Base-by-base conservation (phyloP, 2,888 invertebrate genomes). In the Odiellus spinosus region DNA sequence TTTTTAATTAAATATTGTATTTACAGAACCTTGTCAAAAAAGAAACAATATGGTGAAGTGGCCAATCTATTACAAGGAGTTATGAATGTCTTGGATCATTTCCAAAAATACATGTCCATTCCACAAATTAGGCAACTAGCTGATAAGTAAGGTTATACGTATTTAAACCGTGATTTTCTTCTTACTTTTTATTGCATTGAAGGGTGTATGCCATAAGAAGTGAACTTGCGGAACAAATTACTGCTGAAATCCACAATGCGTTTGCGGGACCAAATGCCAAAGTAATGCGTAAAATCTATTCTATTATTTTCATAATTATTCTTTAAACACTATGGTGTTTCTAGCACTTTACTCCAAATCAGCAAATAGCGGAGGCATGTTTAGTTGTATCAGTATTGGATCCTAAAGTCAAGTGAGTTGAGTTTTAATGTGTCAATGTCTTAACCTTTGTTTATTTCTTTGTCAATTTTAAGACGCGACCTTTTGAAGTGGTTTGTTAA, bases 21-120 rank as follows among this genome's bases (percentile, higher is more conserved):
- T 42, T 46, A 10, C 50, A 76, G 76, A 55, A 69, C 73, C 15
- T 69, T 91, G 59, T 83, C 86, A 0, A 75, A 78, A 56, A 77
- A 77, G 50, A 71, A 90, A n/a, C 80, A 85, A 59, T 98, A 98
- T 64, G 85, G 86, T 33, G 95, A 96, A 65, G 82, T 95, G 44
- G 80, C 90, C 11, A 76, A 88, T 64, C 85, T 95, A 0, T 70
- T 98, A 51, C 93, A 96, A 67, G 96, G 93, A 11, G 87, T 96
- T 12, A 82, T 85, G 59, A 85, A 95, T 74, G 96, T 98, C 0
- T 77, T 96, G 65, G 81, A 87, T 53, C 88, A 96, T 67, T 91
- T 98, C 64, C 80, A 86, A 58, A 77, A 77, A 56, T 96, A 93
- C 65, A 79, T 80, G 53, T 82, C 84, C 62, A 91, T 96, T 61